phyloP scores from a whole-genome alignment of 2,888 invertebrate species.

The Deilephila elpenor region DNA sequence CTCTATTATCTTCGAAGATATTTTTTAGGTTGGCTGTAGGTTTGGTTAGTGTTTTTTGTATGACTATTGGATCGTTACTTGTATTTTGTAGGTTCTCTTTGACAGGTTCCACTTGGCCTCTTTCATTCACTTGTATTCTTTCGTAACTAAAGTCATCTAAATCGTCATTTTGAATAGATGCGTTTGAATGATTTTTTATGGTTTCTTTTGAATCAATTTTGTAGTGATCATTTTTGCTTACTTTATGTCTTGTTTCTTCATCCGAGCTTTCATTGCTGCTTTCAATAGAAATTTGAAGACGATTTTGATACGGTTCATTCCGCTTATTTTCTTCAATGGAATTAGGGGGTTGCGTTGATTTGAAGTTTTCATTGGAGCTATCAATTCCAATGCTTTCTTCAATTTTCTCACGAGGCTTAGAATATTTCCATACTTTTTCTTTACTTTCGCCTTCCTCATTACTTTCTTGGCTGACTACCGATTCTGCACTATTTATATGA shows the following conservation, averaged over 20 bases:
- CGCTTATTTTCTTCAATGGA: constrained; percentile 14
- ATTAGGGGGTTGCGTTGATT: constrained; percentile 21
- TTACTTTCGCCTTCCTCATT: constrained; percentile 38
- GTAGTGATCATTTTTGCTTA: constrained; percentile 25
- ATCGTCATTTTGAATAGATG: constrained; percentile 58
- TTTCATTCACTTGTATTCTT: constrained; percentile 57
- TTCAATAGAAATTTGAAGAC: constrained; percentile 33
- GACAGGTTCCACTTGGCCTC: constrained; percentile 54
- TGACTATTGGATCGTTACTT: constrained; percentile 44
- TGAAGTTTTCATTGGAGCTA: constrained; percentile 34
- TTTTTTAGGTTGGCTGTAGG: constrained; percentile 41
- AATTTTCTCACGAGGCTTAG: constrained; percentile 33
- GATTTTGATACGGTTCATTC: constrained; percentile 24
- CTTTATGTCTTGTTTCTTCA: constrained; percentile 30
- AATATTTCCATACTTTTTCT: constrained; percentile 34
- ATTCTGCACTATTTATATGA: constrained; percentile 25
- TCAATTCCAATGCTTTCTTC: constrained; percentile 42
- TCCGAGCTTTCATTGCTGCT: constrained; percentile 43
- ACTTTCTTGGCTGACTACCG: constrained; percentile 38
- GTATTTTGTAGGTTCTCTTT: constrained; percentile 50
- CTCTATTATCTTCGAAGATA: constrained; percentile 38
- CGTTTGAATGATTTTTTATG: constrained; percentile 17
- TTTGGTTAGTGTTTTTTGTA: constrained; percentile 40
- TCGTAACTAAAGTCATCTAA: constrained; percentile 64
- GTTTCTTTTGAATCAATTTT: constrained; percentile 28